Evolutionary conservation across 2,797 vertebrate genomes (phyloP), one percentile per base, ranked within the genome.

Genomic region (Stomatorhinus walkeri): DNA sequence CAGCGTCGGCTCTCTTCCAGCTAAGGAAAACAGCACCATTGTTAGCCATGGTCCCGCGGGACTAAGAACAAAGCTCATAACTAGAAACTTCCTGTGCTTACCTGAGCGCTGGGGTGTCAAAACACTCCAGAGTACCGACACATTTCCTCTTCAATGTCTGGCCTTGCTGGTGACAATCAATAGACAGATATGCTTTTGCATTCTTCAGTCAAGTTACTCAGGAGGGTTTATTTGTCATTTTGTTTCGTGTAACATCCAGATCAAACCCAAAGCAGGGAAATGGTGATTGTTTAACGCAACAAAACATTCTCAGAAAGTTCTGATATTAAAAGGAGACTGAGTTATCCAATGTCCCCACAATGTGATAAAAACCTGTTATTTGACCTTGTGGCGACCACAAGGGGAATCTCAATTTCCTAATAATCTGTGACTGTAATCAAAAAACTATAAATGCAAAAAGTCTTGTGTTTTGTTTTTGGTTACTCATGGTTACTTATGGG

Each of bases 1-100:
- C 7, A 22, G 36, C 9, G 3, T 2, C 28, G 3, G 76, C 14
- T 81, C 7, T 81, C 19, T 9, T n/a, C 2, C 76, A 81, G 76
- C 76, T 81, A 46, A 81, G 46, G 76, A 81, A 81, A 81, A 81
- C 76, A 81, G 19, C 40, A n/a, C 76, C 76, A 81, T 81, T 81
- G 76, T 81, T 81, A 81, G 3, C 76, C 28, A 1, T 1, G 36
- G 40, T 81, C 76, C 76, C 76, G 0, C 1, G 40, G 76, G 76
- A 46, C 76, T n/a, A 10, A n/a, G 76, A 46, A 36, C 40, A 72
- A 81, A 43, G 76, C 76, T 46, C 76, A 16, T 72, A 72, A 36
- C 40, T 81, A n/a, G 76, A 22, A 43, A 81, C 76, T 81, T 81
- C 40, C 76, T 46, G 40, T n/a, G 76, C 76, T 72, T 46, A 81